Evolutionary conservation across 2,113 vertebrate genomes (phyloP).

Genomic region (Pipra filicauda): DNA sequence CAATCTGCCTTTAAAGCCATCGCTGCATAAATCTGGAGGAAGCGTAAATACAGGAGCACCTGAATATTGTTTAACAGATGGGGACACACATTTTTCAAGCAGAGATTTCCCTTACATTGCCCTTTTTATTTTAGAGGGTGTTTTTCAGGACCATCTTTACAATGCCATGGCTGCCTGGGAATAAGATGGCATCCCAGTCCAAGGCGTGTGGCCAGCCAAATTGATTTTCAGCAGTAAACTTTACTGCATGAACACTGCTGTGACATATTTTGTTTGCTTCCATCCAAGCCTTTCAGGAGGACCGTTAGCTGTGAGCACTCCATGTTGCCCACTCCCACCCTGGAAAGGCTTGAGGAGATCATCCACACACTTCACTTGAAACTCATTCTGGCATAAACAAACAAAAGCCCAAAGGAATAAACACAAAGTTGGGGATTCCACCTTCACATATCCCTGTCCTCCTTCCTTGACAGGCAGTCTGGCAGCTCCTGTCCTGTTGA

Average conservation of each 20-base stretch:
- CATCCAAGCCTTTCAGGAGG: neutral
- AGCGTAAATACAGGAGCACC: conserved; percentile 38
- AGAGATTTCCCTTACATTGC: conserved; percentile 9
- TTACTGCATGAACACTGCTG: neutral
- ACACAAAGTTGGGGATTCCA: neutral
- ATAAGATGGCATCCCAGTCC: neutral
- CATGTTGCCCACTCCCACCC: fast-evolving
- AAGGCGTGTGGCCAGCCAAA: neutral
- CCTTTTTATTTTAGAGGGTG: conserved; percentile 10
- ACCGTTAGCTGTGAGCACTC: neutral
- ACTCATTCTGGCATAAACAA: neutral
- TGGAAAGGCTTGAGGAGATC: neutral
- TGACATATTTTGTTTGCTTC: neutral
- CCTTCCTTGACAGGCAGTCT: neutral
- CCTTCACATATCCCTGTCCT: neutral
- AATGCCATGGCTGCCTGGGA: neutral
- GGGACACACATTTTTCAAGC: conserved; percentile 19
- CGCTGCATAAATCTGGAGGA: conserved; percentile 49
- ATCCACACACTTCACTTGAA: neutral
- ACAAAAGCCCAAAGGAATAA: neutral
- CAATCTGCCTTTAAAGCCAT: conserved; percentile 34
- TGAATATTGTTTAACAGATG: conserved; percentile 55
- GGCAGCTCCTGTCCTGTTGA: neutral
- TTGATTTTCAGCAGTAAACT: neutral
- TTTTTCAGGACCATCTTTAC: neutral